phyloP scores from a whole-genome alignment of 2,113 vertebrate genomes.

The Rhabdornis inornatus region DNA sequence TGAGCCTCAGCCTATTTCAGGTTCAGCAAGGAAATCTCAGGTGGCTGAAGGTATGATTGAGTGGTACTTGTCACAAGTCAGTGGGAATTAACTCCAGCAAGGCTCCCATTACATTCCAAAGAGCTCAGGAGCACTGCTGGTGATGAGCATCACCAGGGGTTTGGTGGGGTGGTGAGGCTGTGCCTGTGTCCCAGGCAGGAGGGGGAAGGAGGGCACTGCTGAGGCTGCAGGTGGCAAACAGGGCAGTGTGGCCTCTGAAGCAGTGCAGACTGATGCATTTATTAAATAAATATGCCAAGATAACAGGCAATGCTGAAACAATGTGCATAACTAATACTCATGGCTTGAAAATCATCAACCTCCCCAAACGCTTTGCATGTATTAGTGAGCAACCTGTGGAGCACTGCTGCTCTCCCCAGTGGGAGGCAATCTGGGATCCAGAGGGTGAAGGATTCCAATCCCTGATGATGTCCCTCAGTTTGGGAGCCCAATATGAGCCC shows the following conservation, averaged over 20 bases:
- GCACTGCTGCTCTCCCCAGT: neutral
- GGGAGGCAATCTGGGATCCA: neutral
- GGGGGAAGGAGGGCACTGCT: neutral
- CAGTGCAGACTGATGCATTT: neutral
- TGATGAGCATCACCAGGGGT: neutral
- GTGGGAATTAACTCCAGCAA: neutral
- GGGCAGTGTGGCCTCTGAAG: neutral
- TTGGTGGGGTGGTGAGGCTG: neutral
- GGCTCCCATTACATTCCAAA: neutral
- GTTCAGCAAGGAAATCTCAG: neutral
- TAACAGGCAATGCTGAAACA: neutral
- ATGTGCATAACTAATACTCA: neutral
- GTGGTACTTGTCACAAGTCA: neutral
- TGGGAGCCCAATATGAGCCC: neutral
- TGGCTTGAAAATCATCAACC: neutral
- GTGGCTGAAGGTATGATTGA: neutral
- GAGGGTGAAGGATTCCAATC: neutral
- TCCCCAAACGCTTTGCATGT: fast-evolving
- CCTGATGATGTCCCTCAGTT: neutral
- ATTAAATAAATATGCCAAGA: neutral
- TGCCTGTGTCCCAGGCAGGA: neutral
- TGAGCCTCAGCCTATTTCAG: neutral
- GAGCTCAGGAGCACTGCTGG: neutral
- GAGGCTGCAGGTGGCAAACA: neutral
- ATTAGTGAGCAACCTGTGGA: neutral